Percentiles rank a stretch among this genome's conserved stretches.
Evolutionary conservation across 2,113 vertebrate genomes (phyloP).

Genomic region (Macroglossus sobrinus): DNA sequence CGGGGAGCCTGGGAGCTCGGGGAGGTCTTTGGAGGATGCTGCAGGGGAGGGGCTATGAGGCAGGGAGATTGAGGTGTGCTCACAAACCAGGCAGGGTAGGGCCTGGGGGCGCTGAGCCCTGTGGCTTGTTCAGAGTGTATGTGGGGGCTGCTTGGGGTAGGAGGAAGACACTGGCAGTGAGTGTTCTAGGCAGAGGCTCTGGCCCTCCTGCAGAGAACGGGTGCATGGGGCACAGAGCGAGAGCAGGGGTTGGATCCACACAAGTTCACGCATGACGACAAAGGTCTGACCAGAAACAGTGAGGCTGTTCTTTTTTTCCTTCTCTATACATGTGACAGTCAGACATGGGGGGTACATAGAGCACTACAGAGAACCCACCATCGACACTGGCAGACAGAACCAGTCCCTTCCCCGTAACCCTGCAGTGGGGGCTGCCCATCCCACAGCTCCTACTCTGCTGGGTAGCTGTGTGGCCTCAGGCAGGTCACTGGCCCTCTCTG

Average conservation of each 20-base stretch:
- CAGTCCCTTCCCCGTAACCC: too few species aligned
- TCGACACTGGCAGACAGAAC: background rate
- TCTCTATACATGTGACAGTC: background rate
- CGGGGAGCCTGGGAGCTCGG: background rate
- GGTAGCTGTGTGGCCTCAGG: background rate
- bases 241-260: background rate
- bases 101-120: too few species aligned
- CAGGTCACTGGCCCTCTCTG: background rate
- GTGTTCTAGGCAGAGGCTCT: background rate
- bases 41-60: background rate
- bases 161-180: background rate
- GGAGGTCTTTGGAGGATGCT: background rate
- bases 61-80: fast-evolving
- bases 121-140: background rate
- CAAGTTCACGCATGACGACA: fast-evolving
- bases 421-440: background rate
- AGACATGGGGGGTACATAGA: background rate
- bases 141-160: background rate
- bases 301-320: background rate
- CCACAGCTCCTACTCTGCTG: background rate
- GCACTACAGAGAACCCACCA: background rate
- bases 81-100: background rate
- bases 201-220: background rate
- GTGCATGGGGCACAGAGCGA: fast-evolving
- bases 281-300: background rate